Base-by-base conservation (phyloP, 1,140 invertebrate species). In the Ceratosolen fusciceps region DNA sequence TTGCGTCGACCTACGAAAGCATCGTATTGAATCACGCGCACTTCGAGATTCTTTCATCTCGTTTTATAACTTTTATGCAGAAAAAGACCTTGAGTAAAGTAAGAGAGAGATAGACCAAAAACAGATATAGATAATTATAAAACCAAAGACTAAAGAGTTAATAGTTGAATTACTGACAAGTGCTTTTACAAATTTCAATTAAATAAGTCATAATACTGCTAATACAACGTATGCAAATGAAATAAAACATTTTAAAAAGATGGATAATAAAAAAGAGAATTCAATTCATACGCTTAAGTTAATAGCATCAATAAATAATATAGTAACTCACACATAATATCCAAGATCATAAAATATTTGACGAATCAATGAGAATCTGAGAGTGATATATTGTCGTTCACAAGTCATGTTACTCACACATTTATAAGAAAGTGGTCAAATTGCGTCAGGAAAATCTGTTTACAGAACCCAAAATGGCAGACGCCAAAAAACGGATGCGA, bases 401-500 rank as follows among this genome's bases (percentile, higher is more conserved):
- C 34, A n/a, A 29, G 37, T 29, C 56, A 58, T 65, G 16, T 49
- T 65, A 65, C 73, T 62, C 29, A 75, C 74, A 62, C 60, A 52
- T 49, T 49, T 43, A 34, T n/a, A 29, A 29, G 12, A 34, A 52
- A 71, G 47, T 65, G 31, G 60, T 49, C 19, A 52, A 71, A 52
- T 71, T 70, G 67, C 37, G 29, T 19, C 16, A 71, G 31, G 68
- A 21, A 49, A 56, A 80, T 65, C 78, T 73, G 75, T 83, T 84
- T 83, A 80, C 71, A 67, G 77, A 80, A 80, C 62, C 70, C 81
- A 84, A 84, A 83, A 83, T 82, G 82, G 82, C 82, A 82, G 75
- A 78, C 71, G 54, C n/a, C 58, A 72, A 83, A 62, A 81, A 75
- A 29, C 37, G 56, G 24, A 26, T 39, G 1, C 9, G 8, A 12